Conservation (phyloP, 2,113 vertebrate genomes). For the Dromas ardeola region DNA sequence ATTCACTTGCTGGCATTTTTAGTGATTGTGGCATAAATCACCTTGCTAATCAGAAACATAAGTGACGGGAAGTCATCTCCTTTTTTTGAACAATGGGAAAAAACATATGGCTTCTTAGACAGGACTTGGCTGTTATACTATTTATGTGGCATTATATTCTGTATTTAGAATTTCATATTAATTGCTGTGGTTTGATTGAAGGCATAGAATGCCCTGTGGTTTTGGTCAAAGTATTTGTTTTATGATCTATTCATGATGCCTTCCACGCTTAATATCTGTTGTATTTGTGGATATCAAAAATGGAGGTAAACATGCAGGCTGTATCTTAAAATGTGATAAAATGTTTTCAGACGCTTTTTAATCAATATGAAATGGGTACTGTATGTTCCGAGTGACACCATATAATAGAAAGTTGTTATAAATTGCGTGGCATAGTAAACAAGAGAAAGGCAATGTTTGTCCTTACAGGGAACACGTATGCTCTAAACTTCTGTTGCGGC, state of each 20-base stretch:
- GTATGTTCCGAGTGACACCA: not conserved
- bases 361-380: not conserved
- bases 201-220: constrained; percentile 59
- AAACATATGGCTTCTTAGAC: constrained; percentile 99
- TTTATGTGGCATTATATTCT: constrained; percentile 87
- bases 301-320: not conserved
- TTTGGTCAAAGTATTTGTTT: constrained; percentile 74
- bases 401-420: not conserved
- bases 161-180: constrained; percentile 87
- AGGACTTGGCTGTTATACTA: constrained; percentile 86
- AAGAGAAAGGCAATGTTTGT: not conserved
- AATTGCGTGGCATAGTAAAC: not conserved
- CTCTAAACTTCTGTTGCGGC: not conserved
- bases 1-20: constrained; percentile 99
- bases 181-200: constrained; percentile 80
- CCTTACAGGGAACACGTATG: not conserved
- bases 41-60: constrained; percentile 99
- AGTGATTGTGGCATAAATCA: constrained; percentile 99
- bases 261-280: constrained; percentile 37
- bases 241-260: constrained; percentile 40
- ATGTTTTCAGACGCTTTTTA: constrained; percentile 33
- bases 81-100: constrained; percentile 97
- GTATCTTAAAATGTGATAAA: constrained; percentile 14
- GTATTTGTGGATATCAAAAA: constrained; percentile 35
- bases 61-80: constrained; percentile 99